Evolutionary conservation across 2,113 vertebrate genomes (phyloP), one percentile per base, ranked within the genome.

Genomic region (Mobula hypostoma): DNA sequence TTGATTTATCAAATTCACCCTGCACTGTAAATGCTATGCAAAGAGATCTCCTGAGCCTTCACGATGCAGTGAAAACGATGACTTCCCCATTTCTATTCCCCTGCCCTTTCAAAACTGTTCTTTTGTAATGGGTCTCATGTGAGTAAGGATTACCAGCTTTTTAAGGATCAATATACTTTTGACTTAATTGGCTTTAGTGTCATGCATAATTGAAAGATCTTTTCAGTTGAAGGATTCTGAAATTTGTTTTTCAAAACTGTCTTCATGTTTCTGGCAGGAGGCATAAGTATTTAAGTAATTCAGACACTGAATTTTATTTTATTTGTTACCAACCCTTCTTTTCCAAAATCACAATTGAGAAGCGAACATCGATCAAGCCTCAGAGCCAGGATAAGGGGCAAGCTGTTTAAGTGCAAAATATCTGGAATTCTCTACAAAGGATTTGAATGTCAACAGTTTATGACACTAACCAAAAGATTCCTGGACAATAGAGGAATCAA

Each of bases 161-260:
- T 93, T 27, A 93, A 32, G 91, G 91, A 40, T 93, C 85, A 93
- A 56, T 32, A 76, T 74, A 19, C 36, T 93, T 48, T 74, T 56
- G 70, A 93, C 70, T 56, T 48, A 93, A 93, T 93, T 76, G 48
- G 17, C 56, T 72, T 72, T 74, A 48, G 36, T 56, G 40, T 48
- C 91, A 76, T 56, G 61, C 70, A 74, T 93, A 72, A 93, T 74
- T 93, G 91, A 93, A 90, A 90, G 85, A 88, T 61, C 66, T 90
- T 66, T 66, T 40, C 40, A 74, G 12, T 66, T 93, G 66, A 92
- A 72, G 91, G 36, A 93, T 93, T 93, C 40, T 61, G 48, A 85
- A 8, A 61, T 56, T 58, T 58, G 58, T 27, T 70, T 40, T 40
- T 24, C 63, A 92, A 72, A 66, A 24, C 15, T 70, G 66, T 48